A percentile compares a stretch with the other conserved stretches of the same genome.
phyloP scores from a whole-genome alignment of 2,888 invertebrate genomes.

The Cosmorhoe ocellata region DNA sequence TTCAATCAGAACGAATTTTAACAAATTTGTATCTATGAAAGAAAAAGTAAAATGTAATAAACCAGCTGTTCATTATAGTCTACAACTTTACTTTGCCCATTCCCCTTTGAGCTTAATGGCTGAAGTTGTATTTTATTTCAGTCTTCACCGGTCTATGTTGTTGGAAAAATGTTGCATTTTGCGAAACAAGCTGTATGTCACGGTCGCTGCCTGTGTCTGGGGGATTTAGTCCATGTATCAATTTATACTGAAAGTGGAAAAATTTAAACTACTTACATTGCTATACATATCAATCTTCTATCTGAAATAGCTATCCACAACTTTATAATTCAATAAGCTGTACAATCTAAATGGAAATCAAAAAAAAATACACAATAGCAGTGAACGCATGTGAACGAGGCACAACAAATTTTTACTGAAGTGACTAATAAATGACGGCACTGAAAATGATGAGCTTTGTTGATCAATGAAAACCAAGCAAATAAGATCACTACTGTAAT shows the following conservation, averaged over 20 bases:
- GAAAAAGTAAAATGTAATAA: not conserved
- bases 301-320: not conserved
- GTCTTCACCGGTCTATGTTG: constrained; percentile 41
- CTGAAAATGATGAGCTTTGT: no score
- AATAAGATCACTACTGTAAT: no score
- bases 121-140: constrained; percentile 67
- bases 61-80: constrained; percentile 1
- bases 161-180: constrained; percentile 52
- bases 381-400: no score
- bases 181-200: constrained; percentile 19
- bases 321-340: not conserved
- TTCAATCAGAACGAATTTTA: no score
- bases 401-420: no score
- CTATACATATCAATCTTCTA: constrained; percentile 2
- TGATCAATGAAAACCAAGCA: no score
- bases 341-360: no score
- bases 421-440: no score
- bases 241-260: constrained; percentile 16
- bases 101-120: constrained; percentile 37
- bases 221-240: constrained; percentile 17
- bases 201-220: constrained; percentile 16
- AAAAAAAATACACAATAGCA: no score
- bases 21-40: no score
- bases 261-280: constrained; percentile 6
- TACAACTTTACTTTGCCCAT: constrained; percentile 31